Percentiles rank a stretch among this genome's conserved stretches.
Evolutionary conservation across 2,113 vertebrate species (phyloP).

Genomic region (human (Homo sapiens)): DNA sequence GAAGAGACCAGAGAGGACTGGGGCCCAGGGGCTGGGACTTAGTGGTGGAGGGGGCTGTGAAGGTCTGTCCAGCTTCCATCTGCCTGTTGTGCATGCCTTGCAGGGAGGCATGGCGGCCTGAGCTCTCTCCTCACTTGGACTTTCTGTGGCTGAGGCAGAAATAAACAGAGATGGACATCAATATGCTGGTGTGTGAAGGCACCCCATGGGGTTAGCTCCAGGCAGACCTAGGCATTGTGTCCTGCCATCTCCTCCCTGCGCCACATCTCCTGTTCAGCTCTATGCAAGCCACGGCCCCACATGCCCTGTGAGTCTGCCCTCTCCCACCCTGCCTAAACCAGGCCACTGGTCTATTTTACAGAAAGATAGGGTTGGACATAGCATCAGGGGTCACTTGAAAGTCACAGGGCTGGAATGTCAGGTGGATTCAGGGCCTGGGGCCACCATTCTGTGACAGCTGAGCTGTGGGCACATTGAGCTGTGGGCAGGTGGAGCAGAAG

Average conservation of each 20-base stretch:
- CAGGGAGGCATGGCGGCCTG: too few relatives aligned
- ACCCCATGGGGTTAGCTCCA: rapidly evolving
- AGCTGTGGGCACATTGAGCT: background rate
- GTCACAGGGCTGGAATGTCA: background rate
- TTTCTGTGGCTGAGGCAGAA: background rate
- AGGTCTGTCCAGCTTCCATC: background rate
- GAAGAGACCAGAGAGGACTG: background rate
- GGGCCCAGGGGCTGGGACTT: background rate
- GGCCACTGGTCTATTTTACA: background rate
- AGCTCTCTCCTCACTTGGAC: background rate
- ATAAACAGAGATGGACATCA: background rate
- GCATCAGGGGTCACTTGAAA: too few relatives aligned
- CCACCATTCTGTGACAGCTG: background rate
- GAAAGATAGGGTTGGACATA: background rate
- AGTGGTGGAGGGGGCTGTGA: background rate
- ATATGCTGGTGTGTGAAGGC: rapidly evolving
- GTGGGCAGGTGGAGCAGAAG: background rate
- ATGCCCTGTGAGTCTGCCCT: rapidly evolving
- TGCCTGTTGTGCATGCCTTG: background rate
- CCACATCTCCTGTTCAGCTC: background rate
- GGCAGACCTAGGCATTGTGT: background rate
- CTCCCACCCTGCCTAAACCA: background rate
- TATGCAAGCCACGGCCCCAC: too few relatives aligned
- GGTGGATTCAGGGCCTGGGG: background rate
- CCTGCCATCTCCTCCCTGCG: background rate